Conservation (phyloP, 2,888 invertebrate species). For the Drosophila phalerata region DNA sequence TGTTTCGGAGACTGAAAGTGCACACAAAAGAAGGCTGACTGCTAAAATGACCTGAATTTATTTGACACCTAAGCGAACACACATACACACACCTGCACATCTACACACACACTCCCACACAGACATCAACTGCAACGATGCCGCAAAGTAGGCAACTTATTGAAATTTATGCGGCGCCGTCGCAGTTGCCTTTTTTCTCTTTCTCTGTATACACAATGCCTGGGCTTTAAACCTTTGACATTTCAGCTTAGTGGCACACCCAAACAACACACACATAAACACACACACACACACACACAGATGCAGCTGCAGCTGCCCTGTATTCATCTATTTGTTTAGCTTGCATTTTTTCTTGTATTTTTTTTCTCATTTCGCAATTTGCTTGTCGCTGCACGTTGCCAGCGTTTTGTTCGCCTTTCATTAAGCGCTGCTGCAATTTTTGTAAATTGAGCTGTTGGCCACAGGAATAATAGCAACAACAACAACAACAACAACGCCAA, state of each 20-base stretch:
- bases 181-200: slow-evolving; percentile 6
- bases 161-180: slow-evolving; percentile 54
- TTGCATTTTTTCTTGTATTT: slow-evolving; percentile 39
- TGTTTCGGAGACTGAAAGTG: slow-evolving; percentile 8
- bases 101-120: not conserved
- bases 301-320: slow-evolving; percentile 21
- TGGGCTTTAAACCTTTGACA: slow-evolving; percentile 56
- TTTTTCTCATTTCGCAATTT: slow-evolving; percentile 60
- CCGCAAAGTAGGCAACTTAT: slow-evolving; percentile 60
- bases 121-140: slow-evolving; percentile 25
- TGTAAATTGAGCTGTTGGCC: slow-evolving; percentile 64
- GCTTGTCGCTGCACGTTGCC: slow-evolving; percentile 35
- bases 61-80: slow-evolving; percentile 31
- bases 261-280: slow-evolving; percentile 18
- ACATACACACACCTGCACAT: slow-evolving; percentile 11
- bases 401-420: slow-evolving; percentile 53
- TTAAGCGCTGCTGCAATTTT: slow-evolving; percentile 55
- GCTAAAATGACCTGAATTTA: slow-evolving; percentile 62
- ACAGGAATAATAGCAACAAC: slow-evolving; percentile 49
- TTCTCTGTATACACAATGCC: slow-evolving; percentile 38
- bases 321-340: slow-evolving; percentile 62
- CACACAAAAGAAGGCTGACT: slow-evolving; percentile 34
- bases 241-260: slow-evolving; percentile 48
- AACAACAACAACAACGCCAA: slow-evolving; percentile 7
- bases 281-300: not conserved